phyloP scores from a whole-genome alignment of 2,888 invertebrate genomes.

The Rotaria socialis region DNA sequence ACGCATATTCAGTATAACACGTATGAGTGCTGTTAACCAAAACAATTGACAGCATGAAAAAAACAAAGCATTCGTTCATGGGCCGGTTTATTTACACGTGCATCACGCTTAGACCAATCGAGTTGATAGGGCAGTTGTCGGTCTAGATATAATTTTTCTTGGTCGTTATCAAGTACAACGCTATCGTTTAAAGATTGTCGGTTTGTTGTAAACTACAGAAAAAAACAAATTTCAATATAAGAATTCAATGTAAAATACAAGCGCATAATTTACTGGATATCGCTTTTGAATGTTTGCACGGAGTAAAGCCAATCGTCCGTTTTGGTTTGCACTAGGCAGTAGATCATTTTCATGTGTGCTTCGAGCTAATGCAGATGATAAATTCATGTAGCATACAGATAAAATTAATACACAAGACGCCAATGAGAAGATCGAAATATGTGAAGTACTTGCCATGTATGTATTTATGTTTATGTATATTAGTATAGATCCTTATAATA shows the following conservation, averaged over 20 bases:
- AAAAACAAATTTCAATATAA: not conserved
- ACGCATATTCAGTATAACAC: not conserved
- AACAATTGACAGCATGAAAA: conserved; percentile 27
- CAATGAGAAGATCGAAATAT: not conserved
- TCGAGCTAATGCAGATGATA: not conserved
- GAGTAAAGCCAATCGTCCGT: not conserved
- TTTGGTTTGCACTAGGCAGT: not conserved
- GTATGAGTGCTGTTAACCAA: not conserved
- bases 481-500: too few relatives aligned
- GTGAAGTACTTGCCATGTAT: not conserved
- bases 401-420: not conserved
- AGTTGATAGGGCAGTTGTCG: not conserved
- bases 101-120: not conserved
- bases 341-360: not conserved
- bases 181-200: not conserved
- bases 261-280: not conserved
- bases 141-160: not conserved
- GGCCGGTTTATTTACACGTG: not conserved
- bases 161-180: not conserved
- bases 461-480: not conserved
- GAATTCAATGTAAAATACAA: not conserved
- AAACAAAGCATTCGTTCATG: conserved; percentile 14
- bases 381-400: not conserved
- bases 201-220: not conserved
- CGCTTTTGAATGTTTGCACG: not conserved